phyloP scores from a whole-genome alignment of 2,888 invertebrate species.

The Desoria tigrina region DNA sequence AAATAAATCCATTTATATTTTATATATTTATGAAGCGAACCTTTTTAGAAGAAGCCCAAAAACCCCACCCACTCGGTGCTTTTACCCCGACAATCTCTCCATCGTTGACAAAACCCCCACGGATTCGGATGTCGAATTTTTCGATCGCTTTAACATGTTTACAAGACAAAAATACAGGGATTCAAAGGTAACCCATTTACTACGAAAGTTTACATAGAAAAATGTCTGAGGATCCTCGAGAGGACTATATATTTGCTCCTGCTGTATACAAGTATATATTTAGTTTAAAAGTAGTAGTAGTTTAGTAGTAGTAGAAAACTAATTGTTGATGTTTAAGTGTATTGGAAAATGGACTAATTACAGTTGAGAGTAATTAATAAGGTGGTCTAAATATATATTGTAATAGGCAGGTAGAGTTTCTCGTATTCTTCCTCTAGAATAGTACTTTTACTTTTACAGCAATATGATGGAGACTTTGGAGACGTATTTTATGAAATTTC shows the following conservation, averaged over 20 bases:
- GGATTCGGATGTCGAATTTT: no score
- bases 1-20: no score
- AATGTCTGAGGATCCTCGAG: slow-evolving; percentile 6
- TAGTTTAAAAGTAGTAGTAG: slow-evolving; percentile 3
- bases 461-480: neutral
- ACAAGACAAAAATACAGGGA: no score
- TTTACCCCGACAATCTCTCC: no score
- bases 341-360: slow-evolving; percentile 19
- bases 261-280: neutral
- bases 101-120: no score
- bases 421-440: neutral
- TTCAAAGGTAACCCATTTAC: no score
- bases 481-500: neutral
- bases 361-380: neutral
- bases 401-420: slow-evolving; percentile 13
- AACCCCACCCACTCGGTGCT: no score
- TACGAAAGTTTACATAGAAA: slow-evolving; percentile 5
- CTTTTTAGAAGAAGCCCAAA: no score
- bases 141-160: no score
- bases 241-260: slow-evolving; percentile 2
- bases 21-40: no score
- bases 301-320: slow-evolving; percentile 8
- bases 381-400: neutral
- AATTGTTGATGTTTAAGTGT: slow-evolving; percentile 12
- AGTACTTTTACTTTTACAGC: neutral